phyloP scores from a whole-genome alignment of 2,797 vertebrate genomes.

The Malacoctenus gilli region DNA sequence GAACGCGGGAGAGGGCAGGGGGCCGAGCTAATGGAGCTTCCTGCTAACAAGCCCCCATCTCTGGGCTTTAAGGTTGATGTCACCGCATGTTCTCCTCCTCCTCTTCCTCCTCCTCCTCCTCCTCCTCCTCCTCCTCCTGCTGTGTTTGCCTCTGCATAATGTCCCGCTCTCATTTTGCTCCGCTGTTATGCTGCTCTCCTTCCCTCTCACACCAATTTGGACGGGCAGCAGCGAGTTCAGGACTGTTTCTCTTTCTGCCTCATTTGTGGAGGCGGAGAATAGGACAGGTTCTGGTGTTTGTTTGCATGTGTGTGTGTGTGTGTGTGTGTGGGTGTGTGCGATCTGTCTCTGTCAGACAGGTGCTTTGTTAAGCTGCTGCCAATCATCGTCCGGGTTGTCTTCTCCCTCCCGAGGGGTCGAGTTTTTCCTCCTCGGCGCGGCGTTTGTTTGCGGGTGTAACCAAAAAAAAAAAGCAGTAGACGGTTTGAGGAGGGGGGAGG shows the following conservation, averaged over 20 bases:
- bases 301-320: constrained; percentile 58
- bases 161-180: constrained; percentile 61
- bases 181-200: constrained; percentile 39
- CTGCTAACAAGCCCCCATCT: constrained; percentile 94
- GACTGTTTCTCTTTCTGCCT: constrained; percentile 74
- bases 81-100: constrained; percentile 73
- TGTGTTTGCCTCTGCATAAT: constrained; percentile 76
- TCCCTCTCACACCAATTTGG: constrained; percentile 64
- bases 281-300: constrained; percentile 55
- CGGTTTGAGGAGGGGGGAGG: constrained; percentile 52
- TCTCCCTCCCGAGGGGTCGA: constrained; percentile 48
- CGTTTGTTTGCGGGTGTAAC: constrained; percentile 53
- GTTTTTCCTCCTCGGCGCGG: constrained; percentile 29
- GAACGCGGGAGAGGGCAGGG: constrained; percentile 84
- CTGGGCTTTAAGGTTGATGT: constrained; percentile 79
- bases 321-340: constrained; percentile 36
- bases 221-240: constrained; percentile 76
- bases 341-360: constrained; percentile 60
- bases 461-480: constrained; percentile 48
- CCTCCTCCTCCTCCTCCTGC: constrained; percentile 31
- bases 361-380: constrained; percentile 74
- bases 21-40: constrained; percentile 85
- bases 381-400: constrained; percentile 72
- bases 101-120: constrained; percentile 30
- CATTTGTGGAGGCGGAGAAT: constrained; percentile 69